These are phyloP conservation scores for Polypedilum vanderplanki DNA, from an alignment of 1,140 invertebrate genomes.

Conservation along the genomic window DNA sequence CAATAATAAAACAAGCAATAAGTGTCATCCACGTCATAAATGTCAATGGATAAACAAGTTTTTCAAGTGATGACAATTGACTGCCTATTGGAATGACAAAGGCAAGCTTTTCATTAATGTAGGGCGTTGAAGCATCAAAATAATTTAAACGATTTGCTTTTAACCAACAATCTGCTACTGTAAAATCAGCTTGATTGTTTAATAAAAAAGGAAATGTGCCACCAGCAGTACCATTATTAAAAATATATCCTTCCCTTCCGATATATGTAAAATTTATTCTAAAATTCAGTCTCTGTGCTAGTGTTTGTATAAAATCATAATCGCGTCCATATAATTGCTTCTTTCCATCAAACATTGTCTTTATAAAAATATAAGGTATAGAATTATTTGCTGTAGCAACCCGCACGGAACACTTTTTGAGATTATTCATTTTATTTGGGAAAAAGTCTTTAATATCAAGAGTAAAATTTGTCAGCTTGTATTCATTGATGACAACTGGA, in stretches of 20 bases:
- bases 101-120: neutral
- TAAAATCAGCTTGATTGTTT: neutral
- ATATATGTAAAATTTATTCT: neutral
- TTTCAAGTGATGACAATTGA: neutral
- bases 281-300: neutral
- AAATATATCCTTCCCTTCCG: neutral
- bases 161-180: neutral
- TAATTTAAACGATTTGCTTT: neutral
- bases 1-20: neutral
- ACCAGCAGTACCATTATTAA: neutral
- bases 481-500: slow-evolving; percentile 1
- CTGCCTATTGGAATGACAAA: neutral
- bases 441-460: neutral
- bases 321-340: neutral
- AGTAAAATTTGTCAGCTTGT: neutral
- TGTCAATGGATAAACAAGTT: neutral
- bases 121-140: neutral
- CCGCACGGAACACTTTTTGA: neutral
- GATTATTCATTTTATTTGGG: neutral
- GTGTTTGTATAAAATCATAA: neutral
- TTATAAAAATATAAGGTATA: neutral
- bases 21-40: neutral
- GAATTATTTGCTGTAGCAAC: neutral
- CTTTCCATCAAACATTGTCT: neutral
- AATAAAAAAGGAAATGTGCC: neutral